Evolutionary conservation across 2,888 invertebrate genomes (phyloP).

Genomic region (Rugalucina vietnamica): DNA sequence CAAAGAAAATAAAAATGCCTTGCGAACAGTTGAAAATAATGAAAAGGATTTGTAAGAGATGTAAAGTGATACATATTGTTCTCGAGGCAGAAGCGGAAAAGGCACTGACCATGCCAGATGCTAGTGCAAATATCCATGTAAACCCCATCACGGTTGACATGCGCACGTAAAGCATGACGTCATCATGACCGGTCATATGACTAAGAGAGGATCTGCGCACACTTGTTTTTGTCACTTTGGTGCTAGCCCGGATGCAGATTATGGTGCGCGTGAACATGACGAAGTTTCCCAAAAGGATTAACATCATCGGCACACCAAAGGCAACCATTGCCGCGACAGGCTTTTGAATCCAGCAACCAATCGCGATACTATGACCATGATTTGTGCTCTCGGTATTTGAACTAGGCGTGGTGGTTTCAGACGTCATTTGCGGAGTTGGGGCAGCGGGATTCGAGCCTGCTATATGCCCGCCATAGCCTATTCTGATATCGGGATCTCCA

Average conservation of each 20-base stretch:
- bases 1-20: conserved; percentile 78
- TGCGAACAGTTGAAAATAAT: conserved; percentile 78
- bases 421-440: too few species aligned
- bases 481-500: conserved; percentile 57
- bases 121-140: conserved; percentile 79
- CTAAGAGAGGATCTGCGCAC: conserved; percentile 67
- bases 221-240: conserved; percentile 63
- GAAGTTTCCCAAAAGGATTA: conserved; percentile 72
- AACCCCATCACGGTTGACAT: conserved; percentile 82
- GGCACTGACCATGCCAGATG: conserved; percentile 75
- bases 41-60: conserved; percentile 73
- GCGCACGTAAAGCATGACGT: conserved; percentile 78
- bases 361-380: conserved; percentile 47
- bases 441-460: background rate
- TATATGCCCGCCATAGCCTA: conserved; percentile 69
- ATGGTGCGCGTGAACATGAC: conserved; percentile 76
- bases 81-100: conserved; percentile 61
- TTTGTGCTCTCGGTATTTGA: background rate
- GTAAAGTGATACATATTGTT: conserved; percentile 69
- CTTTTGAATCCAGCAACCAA: conserved; percentile 78
- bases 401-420: background rate
- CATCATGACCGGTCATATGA: conserved; percentile 70
- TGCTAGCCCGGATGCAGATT: conserved; percentile 72
- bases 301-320: conserved; percentile 76
- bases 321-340: conserved; percentile 74